A percentile compares a stretch with the other conserved stretches of the same genome.
phyloP scores from a whole-genome alignment of 2,113 vertebrate genomes.

The Diphyllodes magnificus region DNA sequence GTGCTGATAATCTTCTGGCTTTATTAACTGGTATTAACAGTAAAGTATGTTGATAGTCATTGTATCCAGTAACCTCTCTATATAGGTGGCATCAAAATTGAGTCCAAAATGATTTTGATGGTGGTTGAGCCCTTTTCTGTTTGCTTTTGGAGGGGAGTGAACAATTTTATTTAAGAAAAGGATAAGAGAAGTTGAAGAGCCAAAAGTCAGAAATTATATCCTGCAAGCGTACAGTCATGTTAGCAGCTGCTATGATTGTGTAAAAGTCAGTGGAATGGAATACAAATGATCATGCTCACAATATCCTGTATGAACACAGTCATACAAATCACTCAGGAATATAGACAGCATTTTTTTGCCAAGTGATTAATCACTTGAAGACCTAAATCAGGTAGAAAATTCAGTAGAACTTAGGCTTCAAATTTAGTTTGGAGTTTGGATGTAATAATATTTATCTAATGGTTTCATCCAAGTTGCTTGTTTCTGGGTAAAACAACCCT shows the following conservation, averaged over 20 bases:
- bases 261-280: not conserved
- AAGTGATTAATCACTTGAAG: not conserved
- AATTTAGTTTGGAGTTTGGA: not conserved
- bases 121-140: not conserved
- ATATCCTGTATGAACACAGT: not conserved
- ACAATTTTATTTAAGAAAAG: not conserved
- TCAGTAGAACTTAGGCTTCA: not conserved
- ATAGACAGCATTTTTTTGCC: not conserved
- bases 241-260: not conserved
- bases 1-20: not conserved
- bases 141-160: not conserved
- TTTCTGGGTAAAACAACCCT: not conserved
- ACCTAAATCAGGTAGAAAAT: not conserved
- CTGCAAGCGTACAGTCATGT: not conserved
- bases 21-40: not conserved
- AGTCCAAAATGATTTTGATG: not conserved
- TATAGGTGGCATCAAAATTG: not conserved
- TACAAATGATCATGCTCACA: not conserved
- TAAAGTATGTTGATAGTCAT: not conserved
- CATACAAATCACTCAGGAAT: not conserved
- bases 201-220: not conserved
- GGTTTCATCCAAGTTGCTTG: not conserved
- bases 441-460: not conserved
- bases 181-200: not conserved
- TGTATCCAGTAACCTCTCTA: not conserved